Evolutionary conservation across 1,140 invertebrate genomes (phyloP).

Genomic region (Drosophila nigrodunni): DNA sequence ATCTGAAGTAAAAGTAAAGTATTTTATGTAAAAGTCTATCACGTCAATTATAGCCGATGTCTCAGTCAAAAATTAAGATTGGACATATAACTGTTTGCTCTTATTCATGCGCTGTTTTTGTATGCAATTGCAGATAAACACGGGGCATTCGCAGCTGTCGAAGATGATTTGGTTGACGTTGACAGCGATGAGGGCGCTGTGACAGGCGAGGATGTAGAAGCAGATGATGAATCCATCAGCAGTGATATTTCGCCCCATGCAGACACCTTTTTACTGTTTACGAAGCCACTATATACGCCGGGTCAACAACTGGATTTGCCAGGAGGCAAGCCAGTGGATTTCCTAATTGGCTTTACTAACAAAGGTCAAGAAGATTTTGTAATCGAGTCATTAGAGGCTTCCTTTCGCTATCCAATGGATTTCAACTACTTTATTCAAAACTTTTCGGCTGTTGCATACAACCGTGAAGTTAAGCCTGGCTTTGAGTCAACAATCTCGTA

Average conservation of each 20-base stretch:
- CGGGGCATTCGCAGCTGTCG: constrained; percentile 89
- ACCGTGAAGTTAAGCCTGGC: constrained; percentile 94
- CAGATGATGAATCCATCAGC: constrained; percentile 88
- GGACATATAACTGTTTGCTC: constrained; percentile 35
- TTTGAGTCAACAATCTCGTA: constrained; percentile 98
- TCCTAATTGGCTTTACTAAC: constrained; percentile 98
- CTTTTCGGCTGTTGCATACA: constrained; percentile 96
- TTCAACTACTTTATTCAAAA: constrained; percentile 99
- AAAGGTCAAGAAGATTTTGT: constrained; percentile 96
- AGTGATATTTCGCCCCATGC: constrained; percentile 94
- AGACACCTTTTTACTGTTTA: constrained; percentile 96
- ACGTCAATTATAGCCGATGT: too few species aligned
- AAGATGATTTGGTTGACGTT: constrained; percentile 91
- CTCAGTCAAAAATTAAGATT: too few species aligned
- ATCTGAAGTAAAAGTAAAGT: too few species aligned
- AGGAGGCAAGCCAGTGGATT: constrained; percentile 96
- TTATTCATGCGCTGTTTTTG: constrained; percentile 24
- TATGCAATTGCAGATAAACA: constrained; percentile 85
- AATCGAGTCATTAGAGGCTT: constrained; percentile 97
- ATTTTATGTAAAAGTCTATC: too few species aligned
- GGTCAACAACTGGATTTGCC: constrained; percentile 80
- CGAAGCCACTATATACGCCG: constrained; percentile 88
- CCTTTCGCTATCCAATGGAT: constrained; percentile 99
- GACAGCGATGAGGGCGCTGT: constrained; percentile 89
- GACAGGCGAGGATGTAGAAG: constrained; percentile 87